Percentiles rank a stretch among this genome's conserved stretches.
phyloP scores from a whole-genome alignment of 2,797 vertebrate genomes.

The Capromys pilorides region DNA sequence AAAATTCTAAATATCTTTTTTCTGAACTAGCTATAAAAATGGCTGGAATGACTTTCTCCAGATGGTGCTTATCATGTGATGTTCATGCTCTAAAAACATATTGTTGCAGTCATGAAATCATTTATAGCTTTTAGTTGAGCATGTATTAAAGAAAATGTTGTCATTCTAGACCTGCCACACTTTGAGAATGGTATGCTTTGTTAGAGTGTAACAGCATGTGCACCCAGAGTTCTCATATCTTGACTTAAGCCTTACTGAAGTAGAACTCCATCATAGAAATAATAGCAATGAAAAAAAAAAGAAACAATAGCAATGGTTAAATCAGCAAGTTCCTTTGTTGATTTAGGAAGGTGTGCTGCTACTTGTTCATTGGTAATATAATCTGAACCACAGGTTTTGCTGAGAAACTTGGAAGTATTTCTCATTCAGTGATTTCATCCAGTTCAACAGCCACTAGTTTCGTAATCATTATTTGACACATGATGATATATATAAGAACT shows the following conservation, averaged over 20 bases:
- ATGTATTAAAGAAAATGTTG: conserved; percentile 35
- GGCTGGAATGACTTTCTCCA: conserved; percentile 21
- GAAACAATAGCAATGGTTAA: conserved; percentile 9
- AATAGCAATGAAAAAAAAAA: not conserved
- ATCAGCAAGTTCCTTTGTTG: not conserved
- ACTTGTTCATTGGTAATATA: conserved; percentile 34
- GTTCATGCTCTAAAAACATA: conserved; percentile 37
- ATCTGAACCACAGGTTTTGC: conserved; percentile 14
- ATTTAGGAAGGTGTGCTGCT: not conserved
- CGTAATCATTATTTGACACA: conserved; percentile 55
- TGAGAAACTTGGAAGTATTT: conserved; percentile 40
- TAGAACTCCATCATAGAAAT: not conserved
- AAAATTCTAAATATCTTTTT: conserved; percentile 25
- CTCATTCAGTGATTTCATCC: conserved; percentile 34
- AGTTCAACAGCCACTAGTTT: conserved; percentile 51
- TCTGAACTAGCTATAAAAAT: conserved; percentile 50
- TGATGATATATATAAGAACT: conserved; percentile 21
- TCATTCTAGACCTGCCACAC: not conserved
- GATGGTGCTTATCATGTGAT: conserved; percentile 25
- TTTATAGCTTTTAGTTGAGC: conserved; percentile 45
- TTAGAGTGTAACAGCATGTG: not conserved
- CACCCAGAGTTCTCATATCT: not conserved
- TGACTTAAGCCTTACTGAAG: not conserved
- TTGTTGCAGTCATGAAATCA: conserved; percentile 51
- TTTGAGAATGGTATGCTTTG: conserved; percentile 26